Base-by-base conservation (phyloP, 2,797 vertebrate species). In the Oryzias sinensis region DNA sequence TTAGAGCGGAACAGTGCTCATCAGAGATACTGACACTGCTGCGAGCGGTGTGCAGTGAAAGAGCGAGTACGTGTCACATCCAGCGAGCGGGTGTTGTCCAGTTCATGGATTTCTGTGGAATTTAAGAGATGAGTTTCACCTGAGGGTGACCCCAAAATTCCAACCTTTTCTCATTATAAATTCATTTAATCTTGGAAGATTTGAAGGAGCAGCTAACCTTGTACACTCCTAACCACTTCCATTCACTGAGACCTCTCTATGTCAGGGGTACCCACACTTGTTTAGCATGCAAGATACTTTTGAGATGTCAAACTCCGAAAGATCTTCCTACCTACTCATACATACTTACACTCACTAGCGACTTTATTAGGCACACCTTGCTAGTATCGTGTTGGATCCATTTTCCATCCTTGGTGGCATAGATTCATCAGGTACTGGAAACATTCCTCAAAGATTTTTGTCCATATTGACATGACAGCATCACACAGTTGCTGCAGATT, bases 171-270 rank as follows among this genome's bases (percentile, higher is more conserved):
- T 77, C 79, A 76, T 89, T 85, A 86, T 76, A 58, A 79, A 72
- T 67, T 49, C 50, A 84, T 86, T 88, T 76, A 59, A 69, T 86
- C 84, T 79, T 76, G 74, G 86, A 62, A 59, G 59, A 53, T 33
- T 64, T 56, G 22, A 5, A 59, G 63, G 74, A 53, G 50, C 46
- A 68, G 68, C 82, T 85, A 76, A 74, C 79, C 88, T 84, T 74
- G 3, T 33, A 54, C 69, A 53, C 57, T 59, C 68, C 58, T 81
- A 74, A 70, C 75, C 72, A 25, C 57, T 24, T 77, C 79, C 80
- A 83, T 82, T 71, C 27, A 27, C 27, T 27, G 5, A 27, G 27
- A 27, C 5, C 27, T 27, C 27, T 27, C 27, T 27, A 27, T 27
- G 27, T 11, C 33, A 33, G 33, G 9, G 33, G 27, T 27, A 1